These are phyloP conservation scores for Drosophila helvetica DNA, from an alignment of 2,888 invertebrate species.

Conservation along the genomic window DNA sequence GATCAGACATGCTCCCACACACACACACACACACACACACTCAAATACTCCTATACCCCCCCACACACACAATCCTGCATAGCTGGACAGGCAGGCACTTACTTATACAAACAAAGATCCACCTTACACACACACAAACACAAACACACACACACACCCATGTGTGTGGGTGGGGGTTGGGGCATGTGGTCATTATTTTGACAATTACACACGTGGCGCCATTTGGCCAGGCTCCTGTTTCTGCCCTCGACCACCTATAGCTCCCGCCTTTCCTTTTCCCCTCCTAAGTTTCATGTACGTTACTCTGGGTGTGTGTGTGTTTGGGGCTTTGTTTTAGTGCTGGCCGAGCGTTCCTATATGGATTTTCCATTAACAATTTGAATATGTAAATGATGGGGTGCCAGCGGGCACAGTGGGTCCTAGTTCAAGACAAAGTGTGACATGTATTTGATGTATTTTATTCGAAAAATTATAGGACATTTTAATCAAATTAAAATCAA, in stretches of 20 bases:
- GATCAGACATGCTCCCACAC: constrained; percentile 73
- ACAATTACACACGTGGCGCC: constrained; percentile 78
- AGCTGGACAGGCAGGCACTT: constrained; percentile 62
- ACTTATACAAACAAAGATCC: constrained; percentile 71
- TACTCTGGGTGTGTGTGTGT: too few species aligned
- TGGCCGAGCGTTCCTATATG: constrained; percentile 62
- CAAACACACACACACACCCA: constrained; percentile 5
- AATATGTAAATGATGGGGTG: constrained; percentile 71
- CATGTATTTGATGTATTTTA: background rate
- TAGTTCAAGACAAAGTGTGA: background rate
- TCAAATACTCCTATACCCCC: constrained; percentile 6
- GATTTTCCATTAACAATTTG: constrained; percentile 81
- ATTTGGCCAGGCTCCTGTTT: constrained; percentile 52
- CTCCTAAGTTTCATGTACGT: constrained; percentile 5
- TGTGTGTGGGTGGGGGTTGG: constrained; percentile 9
- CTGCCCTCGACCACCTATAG: background rate
- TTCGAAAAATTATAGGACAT: too few species aligned
- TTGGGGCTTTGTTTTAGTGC: constrained; percentile 58
- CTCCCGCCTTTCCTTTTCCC: background rate
- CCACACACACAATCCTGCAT: constrained; percentile 42
- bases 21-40: constrained; percentile 21
- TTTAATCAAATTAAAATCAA: too few species aligned
- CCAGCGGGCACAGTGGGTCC: constrained; percentile 27
- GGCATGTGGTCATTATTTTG: constrained; percentile 79
- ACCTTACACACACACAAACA: constrained; percentile 33